Evolutionary conservation across 1,140 invertebrate species (phyloP), one percentile per base, ranked within the genome.

Genomic region (Geopemphigus sp.): DNA sequence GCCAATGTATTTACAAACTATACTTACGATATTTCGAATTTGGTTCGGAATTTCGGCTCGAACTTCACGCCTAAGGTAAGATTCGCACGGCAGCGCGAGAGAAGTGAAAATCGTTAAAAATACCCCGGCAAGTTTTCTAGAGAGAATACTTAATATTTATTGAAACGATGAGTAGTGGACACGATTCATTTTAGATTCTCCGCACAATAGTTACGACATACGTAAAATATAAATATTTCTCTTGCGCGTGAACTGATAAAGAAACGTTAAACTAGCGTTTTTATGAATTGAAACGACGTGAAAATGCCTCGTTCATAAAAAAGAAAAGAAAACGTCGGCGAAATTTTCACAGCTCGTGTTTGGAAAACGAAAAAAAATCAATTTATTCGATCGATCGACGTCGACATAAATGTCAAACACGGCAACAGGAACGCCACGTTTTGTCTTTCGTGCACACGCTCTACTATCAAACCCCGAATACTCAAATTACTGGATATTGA

Each of bases 391-490:
- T 19, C 17, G 12, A 47, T 17, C 50, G 14, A 24, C 39, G 39
- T 66, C 64, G 64, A 47, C 5, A n/a, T n/a, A n/a, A n/a, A n/a
- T 68, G 64, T 50, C 64, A 50, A 68, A 12, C 47, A 50, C 47
- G 39, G 17, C 19, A 1, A 45, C 8, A 66, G 32, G 24, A 50
- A 68, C 24, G 39, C 45, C 22, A 68, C 39, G 22, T 24, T n/a
- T 68, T 15, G 24, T 50, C 24, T 50, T 12, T 24, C 0, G n/a
- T 68, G 8, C 26, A 50, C 5, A 26, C 26, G 17, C 17, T 17
- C 17, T 15, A 15, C 15, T 61, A 29, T 61, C 6, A 17, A 56
- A 61, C 17, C 29, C 17, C 15, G 11, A 24, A 17, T 1, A 24
- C 14, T 68, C 66, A 50, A 68, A 50, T 68, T 68, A 68, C 66